Evolutionary conservation across 1,140 invertebrate genomes (phyloP).

Genomic region (Choristoneura fumiferana): DNA sequence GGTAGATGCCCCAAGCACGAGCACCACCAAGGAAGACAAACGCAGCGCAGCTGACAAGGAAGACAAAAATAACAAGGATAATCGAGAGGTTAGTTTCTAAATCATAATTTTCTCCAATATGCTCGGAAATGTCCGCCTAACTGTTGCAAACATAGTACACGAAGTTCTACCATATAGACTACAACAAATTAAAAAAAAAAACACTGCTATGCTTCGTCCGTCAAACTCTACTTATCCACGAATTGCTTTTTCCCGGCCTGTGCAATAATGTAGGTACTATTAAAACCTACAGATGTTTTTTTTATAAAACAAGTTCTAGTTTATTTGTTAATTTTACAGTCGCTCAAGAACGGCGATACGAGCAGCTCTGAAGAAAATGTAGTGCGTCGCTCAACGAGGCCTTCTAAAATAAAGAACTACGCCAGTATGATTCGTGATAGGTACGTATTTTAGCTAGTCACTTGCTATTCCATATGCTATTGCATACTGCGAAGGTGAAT

Average conservation of each 20-base stretch:
- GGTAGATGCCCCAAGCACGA: neutral
- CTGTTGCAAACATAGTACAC: too few species aligned
- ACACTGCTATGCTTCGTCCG: too few species aligned
- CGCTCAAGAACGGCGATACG: constrained; percentile 59
- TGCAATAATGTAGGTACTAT: too few species aligned
- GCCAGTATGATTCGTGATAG: constrained; percentile 70
- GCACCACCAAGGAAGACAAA: neutral
- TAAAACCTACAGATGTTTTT: too few species aligned
- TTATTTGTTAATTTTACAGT: constrained; percentile 39
- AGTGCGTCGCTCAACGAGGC: constrained; percentile 62
- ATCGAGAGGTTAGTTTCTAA: neutral
- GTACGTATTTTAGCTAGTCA: constrained; percentile 21
- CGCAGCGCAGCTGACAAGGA: constrained; percentile 36
- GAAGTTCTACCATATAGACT: too few species aligned
- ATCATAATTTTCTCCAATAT: constrained; percentile 23
- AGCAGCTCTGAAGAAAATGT: constrained; percentile 38
- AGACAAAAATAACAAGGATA: constrained; percentile 43
- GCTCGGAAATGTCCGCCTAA: too few species aligned
- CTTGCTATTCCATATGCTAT: constrained; percentile 1
- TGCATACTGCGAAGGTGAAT: neutral
- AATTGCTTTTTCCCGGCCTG: too few species aligned
- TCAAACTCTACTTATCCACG: too few species aligned
- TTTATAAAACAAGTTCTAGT: too few species aligned
- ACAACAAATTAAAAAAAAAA: too few species aligned
- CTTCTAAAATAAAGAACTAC: constrained; percentile 72